Base-by-base conservation (phyloP, 2,797 vertebrate species). In the Hyperoplus immaculatus region DNA sequence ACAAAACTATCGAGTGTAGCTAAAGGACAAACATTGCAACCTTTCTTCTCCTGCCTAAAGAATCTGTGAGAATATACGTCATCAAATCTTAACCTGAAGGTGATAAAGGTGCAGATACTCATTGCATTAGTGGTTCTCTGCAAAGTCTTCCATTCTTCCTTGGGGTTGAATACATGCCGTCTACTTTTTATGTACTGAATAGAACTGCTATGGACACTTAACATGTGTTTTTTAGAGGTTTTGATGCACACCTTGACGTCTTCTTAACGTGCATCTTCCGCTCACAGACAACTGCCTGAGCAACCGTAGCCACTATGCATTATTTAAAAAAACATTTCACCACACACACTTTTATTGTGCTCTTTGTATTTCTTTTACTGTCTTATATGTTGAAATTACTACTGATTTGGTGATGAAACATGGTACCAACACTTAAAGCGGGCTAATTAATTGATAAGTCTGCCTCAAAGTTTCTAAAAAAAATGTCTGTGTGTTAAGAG, bases 11-110 rank as follows among this genome's bases (percentile, higher is more conserved):
- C 56, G 18, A 38, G 5, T 38, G 10, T 53, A 53, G 53, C 47
- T 42, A 39, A 54, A 18, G 45, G 72, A 60, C 15, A 60, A n/a
- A 59, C 12, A 7, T 4, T 10, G 16, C 47, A 50, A 64, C 13
- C 36, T 61, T 71, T 76, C 16, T 41, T 63, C 15, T 47, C 16
- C 36, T 54, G 58, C 47, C 29, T 12, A 64, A 49, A 75, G 8
- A 57, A 50, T 49, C 54, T 65, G 36, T 8, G 66, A 50, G 7
- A 50, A 12, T 62, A 14, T 55, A 29, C 29, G 38, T 61, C 15
- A 47, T 16, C 46, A 75, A 42, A 16, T 14, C 13, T 18, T 13
- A 41, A 16, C 57, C 57, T 45, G 39, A 57, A 63, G 18, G 8
- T 38, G 7, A 53, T 14, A 13, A 46, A 69, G 14, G 21, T 56